phyloP scores from a whole-genome alignment of 2,888 invertebrate genomes.

The Drosophila merina region DNA sequence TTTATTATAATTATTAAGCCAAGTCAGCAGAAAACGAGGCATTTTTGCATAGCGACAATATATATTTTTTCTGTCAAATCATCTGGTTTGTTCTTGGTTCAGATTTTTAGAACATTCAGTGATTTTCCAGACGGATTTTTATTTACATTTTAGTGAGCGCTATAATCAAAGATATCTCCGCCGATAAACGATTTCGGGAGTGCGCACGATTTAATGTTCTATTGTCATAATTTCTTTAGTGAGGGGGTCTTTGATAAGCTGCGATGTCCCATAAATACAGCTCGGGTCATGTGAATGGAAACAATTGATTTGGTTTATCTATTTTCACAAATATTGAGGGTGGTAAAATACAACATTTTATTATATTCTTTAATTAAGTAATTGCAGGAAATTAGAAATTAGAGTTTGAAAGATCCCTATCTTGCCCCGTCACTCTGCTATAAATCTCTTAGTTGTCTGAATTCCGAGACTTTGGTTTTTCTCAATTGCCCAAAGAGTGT shows the following conservation, averaged over 20 bases:
- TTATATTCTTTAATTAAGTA: neutral
- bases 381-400: neutral
- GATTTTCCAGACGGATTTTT: slow-evolving; percentile 61
- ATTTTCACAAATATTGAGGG: neutral
- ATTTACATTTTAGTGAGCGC: slow-evolving; percentile 59
- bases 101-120: slow-evolving; percentile 30
- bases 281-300: slow-evolving; percentile 44
- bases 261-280: slow-evolving; percentile 31
- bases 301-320: slow-evolving; percentile 4
- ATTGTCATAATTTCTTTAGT: slow-evolving; percentile 43
- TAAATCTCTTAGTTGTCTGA: neutral
- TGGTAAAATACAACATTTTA: neutral
- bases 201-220: slow-evolving; percentile 50
- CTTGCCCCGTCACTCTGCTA: neutral
- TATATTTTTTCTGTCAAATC: slow-evolving; percentile 52
- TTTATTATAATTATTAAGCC: slow-evolving; percentile 46
- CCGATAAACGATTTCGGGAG: slow-evolving; percentile 72
- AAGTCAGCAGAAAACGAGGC: slow-evolving; percentile 53
- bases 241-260: slow-evolving; percentile 22
- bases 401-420: neutral
- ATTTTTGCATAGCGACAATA: slow-evolving; percentile 38
- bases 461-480: slow-evolving; percentile 37
- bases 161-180: slow-evolving; percentile 49
- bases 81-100: slow-evolving; percentile 28
- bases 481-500: slow-evolving; percentile 28